Evolutionary conservation across 2,888 invertebrate species (phyloP), one percentile per base, ranked within the genome.

Genomic region (Caprella mutica): DNA sequence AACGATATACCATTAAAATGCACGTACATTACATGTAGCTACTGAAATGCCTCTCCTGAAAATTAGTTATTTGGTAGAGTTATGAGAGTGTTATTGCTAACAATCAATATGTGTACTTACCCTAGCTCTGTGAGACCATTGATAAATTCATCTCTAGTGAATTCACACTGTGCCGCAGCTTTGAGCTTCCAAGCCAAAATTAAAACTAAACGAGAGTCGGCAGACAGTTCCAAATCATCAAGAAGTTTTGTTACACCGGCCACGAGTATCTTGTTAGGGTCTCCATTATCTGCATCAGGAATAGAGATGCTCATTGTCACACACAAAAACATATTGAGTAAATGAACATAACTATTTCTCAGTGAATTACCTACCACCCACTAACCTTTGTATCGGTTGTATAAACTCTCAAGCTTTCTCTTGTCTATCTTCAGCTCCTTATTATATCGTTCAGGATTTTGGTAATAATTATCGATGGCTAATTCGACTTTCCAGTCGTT

Each of bases 171-270:
- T 2, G 89, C 86, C 66, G 90, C 91, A 9, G 96, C 96, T 73
- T 87, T 85, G 72, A 94, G 92, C 74, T 93, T 94, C 94, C 96
- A 97, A 29, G 96, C 97, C 68, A 98, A 85, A 54, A 98, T 87
- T 68, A 98, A 80, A 65, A 96, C 97, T 73, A 89, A 78, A 73
- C 90, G 86, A 67, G 92, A 92, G 73, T 94, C 93, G 14, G 96
- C 89, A 70, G 85, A 83, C 67, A 98, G 78, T 71, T 83, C 83
- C 65, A 98, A 78, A 74, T 98, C 97, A 71, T 91, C 90, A 67
- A 98, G 77, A 74, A 98, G 90, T 72, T 85, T 85, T 81, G 91
- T 85, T 62, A 97, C 88, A 66, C 98, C 98, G 72, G 96, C 93
- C 5, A 91, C 90, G 17, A 61, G 56, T 70, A 98, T 96, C 77